These are phyloP conservation scores for Dysidea cf. avara DNA, from an alignment of 37 sponge, comb jelly and placozoan genomes.

Conservation along the genomic window DNA sequence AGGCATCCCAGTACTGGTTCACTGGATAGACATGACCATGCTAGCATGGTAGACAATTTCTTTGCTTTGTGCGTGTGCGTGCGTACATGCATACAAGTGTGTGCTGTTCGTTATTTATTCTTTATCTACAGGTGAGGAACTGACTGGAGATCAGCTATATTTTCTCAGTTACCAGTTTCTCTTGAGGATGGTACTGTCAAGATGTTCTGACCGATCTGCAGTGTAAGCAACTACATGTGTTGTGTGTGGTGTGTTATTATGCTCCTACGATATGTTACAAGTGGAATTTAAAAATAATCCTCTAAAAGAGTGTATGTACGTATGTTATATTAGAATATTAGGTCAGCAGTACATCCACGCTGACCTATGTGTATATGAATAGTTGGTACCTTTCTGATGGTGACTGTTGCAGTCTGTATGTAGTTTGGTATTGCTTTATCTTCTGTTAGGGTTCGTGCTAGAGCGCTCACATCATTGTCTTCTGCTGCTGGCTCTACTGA, in stretches of 20 bases:
- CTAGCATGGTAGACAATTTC: too few relatives aligned
- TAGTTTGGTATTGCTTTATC: too few relatives aligned
- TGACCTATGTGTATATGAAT: not conserved
- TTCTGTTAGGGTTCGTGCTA: too few relatives aligned
- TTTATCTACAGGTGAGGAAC: too few relatives aligned
- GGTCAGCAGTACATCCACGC: too few relatives aligned
- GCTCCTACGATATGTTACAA: slow-evolving; percentile 52
- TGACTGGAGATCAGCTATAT: slow-evolving; percentile 27
- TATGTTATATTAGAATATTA: too few relatives aligned
- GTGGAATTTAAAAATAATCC: too few relatives aligned
- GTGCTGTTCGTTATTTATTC: not conserved
- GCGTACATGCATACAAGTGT: not conserved
- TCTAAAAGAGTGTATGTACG: too few relatives aligned
- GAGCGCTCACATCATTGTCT: too few relatives aligned
- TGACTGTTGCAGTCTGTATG: not conserved
- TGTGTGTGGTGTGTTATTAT: not conserved
- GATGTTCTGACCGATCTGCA: slow-evolving; percentile 76
- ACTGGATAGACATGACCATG: too few relatives aligned
- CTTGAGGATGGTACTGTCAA: slow-evolving; percentile 54
- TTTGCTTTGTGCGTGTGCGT: not conserved
- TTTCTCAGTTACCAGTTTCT: slow-evolving; percentile 48
- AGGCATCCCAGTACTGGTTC: too few relatives aligned
- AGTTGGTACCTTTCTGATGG: not conserved
- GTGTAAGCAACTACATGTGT: slow-evolving; percentile 43
- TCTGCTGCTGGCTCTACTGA: too few relatives aligned